Evolutionary conservation across 2,888 invertebrate genomes (phyloP), one percentile per base, ranked within the genome.

Genomic region (Sphaerophoria taeniata): DNA sequence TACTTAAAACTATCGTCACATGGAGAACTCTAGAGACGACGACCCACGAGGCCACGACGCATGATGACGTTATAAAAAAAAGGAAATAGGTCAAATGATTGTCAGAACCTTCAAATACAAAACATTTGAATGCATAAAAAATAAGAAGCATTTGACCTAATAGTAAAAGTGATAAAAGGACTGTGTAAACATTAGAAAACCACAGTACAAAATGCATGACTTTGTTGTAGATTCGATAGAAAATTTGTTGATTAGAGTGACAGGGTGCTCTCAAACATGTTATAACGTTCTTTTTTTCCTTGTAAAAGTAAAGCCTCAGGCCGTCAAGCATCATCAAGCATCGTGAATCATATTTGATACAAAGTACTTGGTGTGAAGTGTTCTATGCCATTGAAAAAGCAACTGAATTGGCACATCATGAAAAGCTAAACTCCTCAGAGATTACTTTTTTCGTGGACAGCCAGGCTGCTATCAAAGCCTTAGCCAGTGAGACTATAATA

Each of bases 31-130:
- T 24, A 1, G 24, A 24, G 24, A 24, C 24, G 24, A 24, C 24
- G 24, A 24, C 24, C n/a, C n/a, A 12, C 12, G 63, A 43, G 39
- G 11, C n/a, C n/a, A n/a, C n/a, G 1, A 24, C 24, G 43, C 9
- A 12, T 11, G 43, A 47, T 63, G 47, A 36, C 33, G 71, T 71
- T 71, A 81, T 71, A 51, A 75, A 81, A 76, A 24, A 24, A 24
- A 24, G 24, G 24, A 24, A 24, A 58, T 71, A 80, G 75, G 81
- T 76, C 75, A 81, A 61, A 53, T 58, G 77, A 16, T 51, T 78
- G 56, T 51, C 24, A 16, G 56, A 16, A 63, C 33, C 61, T 24
- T 43, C 5, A 73, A 43, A 45, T 12, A 39, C n/a, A 39, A 39
- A 6, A 39, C 43, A 43, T 43, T 43, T 43, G 43, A 43, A 16